Evolutionary conservation across 2,888 invertebrate species (phyloP), one percentile per base, ranked within the genome.

Genomic region (Synergus japonicus): DNA sequence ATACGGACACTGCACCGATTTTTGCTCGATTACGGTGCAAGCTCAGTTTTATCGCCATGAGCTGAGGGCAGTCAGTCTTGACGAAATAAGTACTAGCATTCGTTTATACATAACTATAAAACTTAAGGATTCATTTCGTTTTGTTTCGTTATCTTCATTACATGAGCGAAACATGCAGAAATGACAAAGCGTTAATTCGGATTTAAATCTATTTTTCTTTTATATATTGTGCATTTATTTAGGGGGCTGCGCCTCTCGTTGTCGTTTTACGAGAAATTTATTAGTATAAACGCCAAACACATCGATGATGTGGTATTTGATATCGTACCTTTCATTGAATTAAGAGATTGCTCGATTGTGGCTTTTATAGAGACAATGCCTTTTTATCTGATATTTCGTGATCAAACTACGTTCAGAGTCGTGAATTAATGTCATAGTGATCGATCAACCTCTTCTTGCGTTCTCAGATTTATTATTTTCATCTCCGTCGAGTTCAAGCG

Each of bases 161-260:
- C 15, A 22, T 22, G 29, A 49, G 49, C 54, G 54, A 54, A n/a
- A 58, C 8, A 67, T 22, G 4, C 63, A 29, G 29, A 46, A 73
- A 73, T 69, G 22, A 13, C 0, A 15, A 49, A 18, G 22, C 46
- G 13, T 54, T 73, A 49, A 73, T 49, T 37, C 29, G 69, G 54
- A 63, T 29, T 63, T 63, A 13, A 63, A 63, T 63, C 29, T 10
- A 67, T 79, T 85, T 78, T 85, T 85, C 80, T 89, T 88, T 89
- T 89, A 88, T 89, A 89, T 90, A 86, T 84, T 87, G 84, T 84
- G 85, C 73, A 49, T 88, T 88, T 86, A 89, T 86, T 87, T 87
- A 85, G 86, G 85, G 85, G 88, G 86, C 84, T 86, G 85, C 84
- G 86, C 86, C 88, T 88, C 83, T 86, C 81, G 85, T 85, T 82